Percentiles rank a stretch among this genome's conserved stretches.
These are phyloP conservation scores for Hypotaenidia philippensis DNA, from an alignment of 2,797 vertebrate species.

Conservation along the genomic window DNA sequence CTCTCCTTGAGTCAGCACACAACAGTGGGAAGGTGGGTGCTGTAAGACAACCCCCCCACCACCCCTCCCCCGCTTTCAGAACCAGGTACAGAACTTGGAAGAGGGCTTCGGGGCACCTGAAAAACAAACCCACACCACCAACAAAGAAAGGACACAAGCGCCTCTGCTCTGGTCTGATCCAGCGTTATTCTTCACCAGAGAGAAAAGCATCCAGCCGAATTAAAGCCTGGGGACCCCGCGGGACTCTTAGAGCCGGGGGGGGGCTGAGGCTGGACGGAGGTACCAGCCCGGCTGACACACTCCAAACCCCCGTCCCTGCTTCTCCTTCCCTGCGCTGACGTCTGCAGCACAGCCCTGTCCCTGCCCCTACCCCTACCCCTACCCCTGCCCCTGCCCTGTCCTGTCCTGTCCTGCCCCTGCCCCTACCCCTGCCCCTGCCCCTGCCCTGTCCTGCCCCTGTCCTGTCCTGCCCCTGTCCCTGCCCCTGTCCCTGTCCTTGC, in stretches of 20 bases:
- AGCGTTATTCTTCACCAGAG: not conserved
- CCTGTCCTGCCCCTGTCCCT: not conserved
- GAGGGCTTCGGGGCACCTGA: not conserved
- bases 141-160: not conserved
- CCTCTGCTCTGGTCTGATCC: not conserved
- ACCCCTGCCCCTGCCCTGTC: no score
- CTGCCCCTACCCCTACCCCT: no score
- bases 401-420: no score
- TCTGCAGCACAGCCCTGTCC: not conserved
- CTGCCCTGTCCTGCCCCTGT: no score
- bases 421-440: not conserved
- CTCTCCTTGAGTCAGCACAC: not conserved
- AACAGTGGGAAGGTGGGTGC: not conserved
- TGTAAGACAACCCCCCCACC: fast-evolving
- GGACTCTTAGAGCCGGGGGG: not conserved
- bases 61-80: not conserved
- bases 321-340: not conserved
- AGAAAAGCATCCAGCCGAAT: not conserved
- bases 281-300: not conserved
- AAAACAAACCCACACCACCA: no score
- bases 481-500: no score
- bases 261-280: not conserved
- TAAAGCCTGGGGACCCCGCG: fast-evolving
- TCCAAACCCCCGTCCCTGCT: fast-evolving
- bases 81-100: fast-evolving